Conservation (phyloP, 2,888 invertebrate genomes). For the Apomyelois bistriatella region DNA sequence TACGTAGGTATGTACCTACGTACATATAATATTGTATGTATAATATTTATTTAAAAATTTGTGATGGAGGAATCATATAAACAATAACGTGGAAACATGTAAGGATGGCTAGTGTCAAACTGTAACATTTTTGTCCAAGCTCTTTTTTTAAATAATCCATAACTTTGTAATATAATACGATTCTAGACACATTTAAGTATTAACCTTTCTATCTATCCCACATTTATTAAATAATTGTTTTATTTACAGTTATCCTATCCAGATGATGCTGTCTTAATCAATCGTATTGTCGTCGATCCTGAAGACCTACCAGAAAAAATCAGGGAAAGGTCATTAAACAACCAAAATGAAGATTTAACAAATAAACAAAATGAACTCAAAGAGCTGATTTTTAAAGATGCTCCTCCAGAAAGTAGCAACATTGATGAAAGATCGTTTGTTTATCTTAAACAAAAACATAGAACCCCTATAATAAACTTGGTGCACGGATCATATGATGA, state of each 20-base stretch:
- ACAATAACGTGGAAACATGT: no score
- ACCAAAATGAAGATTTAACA: constrained; percentile 12
- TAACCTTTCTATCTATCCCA: no score
- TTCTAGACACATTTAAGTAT: no score
- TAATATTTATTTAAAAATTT: no score
- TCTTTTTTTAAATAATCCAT: no score
- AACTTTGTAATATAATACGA: no score
- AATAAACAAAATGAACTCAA: constrained; percentile 26
- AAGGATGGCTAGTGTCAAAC: no score
- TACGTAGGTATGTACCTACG: no score
- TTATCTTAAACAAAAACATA: constrained; percentile 48
- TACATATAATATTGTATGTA: no score
- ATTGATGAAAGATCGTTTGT: constrained; percentile 55
- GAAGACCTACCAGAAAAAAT: not conserved
- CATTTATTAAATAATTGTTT: not conserved
- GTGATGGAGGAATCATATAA: no score
- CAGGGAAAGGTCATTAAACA: not conserved
- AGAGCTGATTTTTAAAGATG: constrained; percentile 41
- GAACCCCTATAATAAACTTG: constrained; percentile 22
- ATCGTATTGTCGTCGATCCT: not conserved
- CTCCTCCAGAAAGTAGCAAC: constrained; percentile 35
- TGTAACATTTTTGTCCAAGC: no score
- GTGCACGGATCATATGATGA: constrained; percentile 12
- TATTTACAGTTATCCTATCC: not conserved
- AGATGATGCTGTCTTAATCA: not conserved